These are phyloP conservation scores for Sphenopsis melanotis DNA, from an alignment of 2,797 vertebrate species.

Conservation along the genomic window DNA sequence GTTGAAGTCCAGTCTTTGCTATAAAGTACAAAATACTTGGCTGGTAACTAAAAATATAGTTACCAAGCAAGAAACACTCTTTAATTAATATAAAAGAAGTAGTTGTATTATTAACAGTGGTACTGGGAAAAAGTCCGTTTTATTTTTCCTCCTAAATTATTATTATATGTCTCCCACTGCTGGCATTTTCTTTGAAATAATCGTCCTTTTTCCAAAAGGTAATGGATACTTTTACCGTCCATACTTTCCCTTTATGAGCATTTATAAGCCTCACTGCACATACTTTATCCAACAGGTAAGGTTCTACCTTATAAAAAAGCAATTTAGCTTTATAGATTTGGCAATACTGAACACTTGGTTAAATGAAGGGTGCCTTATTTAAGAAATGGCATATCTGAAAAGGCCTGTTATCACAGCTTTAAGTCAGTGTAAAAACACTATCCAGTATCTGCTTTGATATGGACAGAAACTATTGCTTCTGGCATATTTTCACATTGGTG, in stretches of 20 bases:
- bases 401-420: slow-evolving; percentile 12
- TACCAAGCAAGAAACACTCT: slow-evolving; percentile 42
- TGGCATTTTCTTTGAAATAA: slow-evolving; percentile 75
- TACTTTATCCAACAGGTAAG: slow-evolving; percentile 65
- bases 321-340: slow-evolving; percentile 64
- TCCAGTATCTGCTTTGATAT: neutral
- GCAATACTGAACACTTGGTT: slow-evolving; percentile 34
- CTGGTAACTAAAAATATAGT: slow-evolving; percentile 53
- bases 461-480: neutral
- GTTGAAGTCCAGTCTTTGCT: slow-evolving; percentile 37
- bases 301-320: slow-evolving; percentile 61
- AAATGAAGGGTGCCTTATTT: slow-evolving; percentile 44
- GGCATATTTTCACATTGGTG: neutral
- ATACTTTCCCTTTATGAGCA: slow-evolving; percentile 55
- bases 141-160: slow-evolving; percentile 59
- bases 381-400: slow-evolving; percentile 43
- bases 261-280: slow-evolving; percentile 63
- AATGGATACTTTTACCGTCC: slow-evolving; percentile 52
- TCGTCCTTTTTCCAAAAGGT: slow-evolving; percentile 88
- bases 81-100: slow-evolving; percentile 63
- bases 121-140: slow-evolving; percentile 51
- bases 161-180: slow-evolving; percentile 59
- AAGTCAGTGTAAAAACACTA: neutral
- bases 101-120: slow-evolving; percentile 57
- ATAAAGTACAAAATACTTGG: slow-evolving; percentile 51